These are phyloP conservation scores for Phthorimaea operculella DNA, from an alignment of 1,140 invertebrate species.

Conservation along the genomic window DNA sequence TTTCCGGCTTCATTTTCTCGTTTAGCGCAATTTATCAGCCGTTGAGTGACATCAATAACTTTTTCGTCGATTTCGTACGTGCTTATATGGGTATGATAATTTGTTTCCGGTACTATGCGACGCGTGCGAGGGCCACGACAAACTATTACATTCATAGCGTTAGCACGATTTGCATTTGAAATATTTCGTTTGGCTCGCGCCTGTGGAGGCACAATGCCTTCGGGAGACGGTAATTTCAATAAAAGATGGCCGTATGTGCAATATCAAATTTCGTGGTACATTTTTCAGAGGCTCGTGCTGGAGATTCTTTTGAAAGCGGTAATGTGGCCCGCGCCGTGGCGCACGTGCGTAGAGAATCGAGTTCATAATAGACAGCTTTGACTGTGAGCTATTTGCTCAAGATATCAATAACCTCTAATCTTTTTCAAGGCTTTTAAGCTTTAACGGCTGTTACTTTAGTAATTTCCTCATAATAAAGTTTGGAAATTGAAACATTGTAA, in stretches of 20 bases:
- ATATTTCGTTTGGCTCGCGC: slow-evolving; percentile 59
- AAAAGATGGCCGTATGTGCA: slow-evolving; percentile 27
- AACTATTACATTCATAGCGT: slow-evolving; percentile 64
- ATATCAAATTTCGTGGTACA: slow-evolving; percentile 64
- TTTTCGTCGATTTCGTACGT: slow-evolving; percentile 54
- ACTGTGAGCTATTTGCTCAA: too few species aligned
- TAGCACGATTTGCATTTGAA: slow-evolving; percentile 67
- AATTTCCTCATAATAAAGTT: too few species aligned
- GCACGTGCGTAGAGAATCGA: slow-evolving; percentile 51
- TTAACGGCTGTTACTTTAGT: too few species aligned
- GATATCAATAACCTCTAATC: too few species aligned
- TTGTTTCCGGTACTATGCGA: slow-evolving; percentile 58
- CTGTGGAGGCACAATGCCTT: slow-evolving; percentile 45
- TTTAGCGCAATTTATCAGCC: slow-evolving; percentile 55
- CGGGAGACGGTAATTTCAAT: slow-evolving; percentile 37
- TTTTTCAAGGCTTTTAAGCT: too few species aligned
- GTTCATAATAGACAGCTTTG: not conserved
- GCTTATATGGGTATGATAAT: slow-evolving; percentile 67
- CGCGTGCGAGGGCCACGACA: slow-evolving; percentile 60
- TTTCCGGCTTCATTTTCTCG: slow-evolving; percentile 40
- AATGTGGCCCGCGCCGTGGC: slow-evolving; percentile 47
- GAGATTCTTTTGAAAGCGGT: slow-evolving; percentile 38
- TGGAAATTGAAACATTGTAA: too few species aligned
- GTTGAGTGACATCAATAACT: slow-evolving; percentile 56
- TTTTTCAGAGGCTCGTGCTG: slow-evolving; percentile 59